phyloP scores from a whole-genome alignment of 2,888 invertebrate species.

The Nasonovia ribisnigri region DNA sequence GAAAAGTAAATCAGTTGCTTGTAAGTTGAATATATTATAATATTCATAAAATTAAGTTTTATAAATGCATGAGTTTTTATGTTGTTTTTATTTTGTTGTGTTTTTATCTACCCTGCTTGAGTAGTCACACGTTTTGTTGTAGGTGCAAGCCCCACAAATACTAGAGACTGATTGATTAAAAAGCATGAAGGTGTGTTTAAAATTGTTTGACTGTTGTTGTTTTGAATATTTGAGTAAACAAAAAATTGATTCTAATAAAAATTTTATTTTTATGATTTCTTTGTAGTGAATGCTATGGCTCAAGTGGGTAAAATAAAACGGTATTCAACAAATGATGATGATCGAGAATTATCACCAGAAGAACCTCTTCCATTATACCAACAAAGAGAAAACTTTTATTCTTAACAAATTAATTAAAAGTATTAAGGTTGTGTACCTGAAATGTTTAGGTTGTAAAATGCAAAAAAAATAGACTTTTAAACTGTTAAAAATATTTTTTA shows the following conservation, averaged over 20 bases:
- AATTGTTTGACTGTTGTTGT: conserved; percentile 31
- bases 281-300: conserved; percentile 82
- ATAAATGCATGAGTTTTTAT: conserved; percentile 55
- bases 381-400: conserved; percentile 87
- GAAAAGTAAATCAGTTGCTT: conserved; percentile 95
- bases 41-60: neutral
- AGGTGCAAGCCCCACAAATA: conserved; percentile 64
- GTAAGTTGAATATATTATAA: conserved; percentile 73
- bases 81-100: conserved; percentile 46
- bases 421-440: conserved; percentile 47
- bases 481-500: conserved; percentile 59
- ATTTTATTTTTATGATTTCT: conserved; percentile 41
- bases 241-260: neutral
- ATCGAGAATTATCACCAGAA: conserved; percentile 77
- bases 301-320: conserved; percentile 76
- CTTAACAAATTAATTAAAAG: conserved; percentile 68
- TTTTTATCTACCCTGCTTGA: conserved; percentile 59
- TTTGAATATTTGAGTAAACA: neutral
- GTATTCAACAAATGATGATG: conserved; percentile 74
- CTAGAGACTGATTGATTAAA: conserved; percentile 63
- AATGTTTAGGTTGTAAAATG: conserved; percentile 55
- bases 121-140: conserved; percentile 64
- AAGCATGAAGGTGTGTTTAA: conserved; percentile 62
- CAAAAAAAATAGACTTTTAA: conserved; percentile 54
- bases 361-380: conserved; percentile 87